Evolutionary conservation across 2,888 invertebrate species (phyloP), one percentile per base, ranked within the genome.

Genomic region (Pyrgus malvae): DNA sequence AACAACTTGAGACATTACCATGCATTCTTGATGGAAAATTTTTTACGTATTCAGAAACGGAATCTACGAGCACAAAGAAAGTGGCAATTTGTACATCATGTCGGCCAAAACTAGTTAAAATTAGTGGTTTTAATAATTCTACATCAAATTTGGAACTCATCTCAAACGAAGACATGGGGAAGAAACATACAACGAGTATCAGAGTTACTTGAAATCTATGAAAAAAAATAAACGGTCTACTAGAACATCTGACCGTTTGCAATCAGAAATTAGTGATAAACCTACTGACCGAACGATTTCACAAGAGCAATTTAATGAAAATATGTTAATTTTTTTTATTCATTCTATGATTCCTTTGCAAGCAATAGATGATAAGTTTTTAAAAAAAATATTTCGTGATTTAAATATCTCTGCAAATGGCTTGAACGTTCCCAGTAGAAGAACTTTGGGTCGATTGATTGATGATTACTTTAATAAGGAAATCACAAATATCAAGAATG

Each of bases 61-160:
- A 56, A 16, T 54, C 46, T n/a, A 56, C 59, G 19, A 19, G 9
- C 23, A 40, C 27, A 6, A 40, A 48, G 37, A 45, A 25, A 41
- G 50, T 50, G 19, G 56, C 23, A 25, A 21, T 45, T 19, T 56
- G 56, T 46, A 12, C n/a, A 14, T 40, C 27, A 9, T 49, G 49
- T 27, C 44, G 6, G 27, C 55, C 55, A 45, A 56, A 58, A 48
- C 27, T 48, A 44, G 48, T 55, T 8, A 56, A 40, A 58, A 53
- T 55, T 31, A 25, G 17, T 21, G 58, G 58, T 42, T 50, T 48
- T 44, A 27, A 53, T 16, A 42, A 51, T 53, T 54, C 40, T 3
- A 56, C 56, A 35, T 58, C 58, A 8, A 55, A 58, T 58, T 58
- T 55, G 46, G 55, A 19, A 58, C 41, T 31, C 55, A 58, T 21